Evolutionary conservation across 2,888 invertebrate genomes (phyloP).

Genomic region (Beris morrisii): DNA sequence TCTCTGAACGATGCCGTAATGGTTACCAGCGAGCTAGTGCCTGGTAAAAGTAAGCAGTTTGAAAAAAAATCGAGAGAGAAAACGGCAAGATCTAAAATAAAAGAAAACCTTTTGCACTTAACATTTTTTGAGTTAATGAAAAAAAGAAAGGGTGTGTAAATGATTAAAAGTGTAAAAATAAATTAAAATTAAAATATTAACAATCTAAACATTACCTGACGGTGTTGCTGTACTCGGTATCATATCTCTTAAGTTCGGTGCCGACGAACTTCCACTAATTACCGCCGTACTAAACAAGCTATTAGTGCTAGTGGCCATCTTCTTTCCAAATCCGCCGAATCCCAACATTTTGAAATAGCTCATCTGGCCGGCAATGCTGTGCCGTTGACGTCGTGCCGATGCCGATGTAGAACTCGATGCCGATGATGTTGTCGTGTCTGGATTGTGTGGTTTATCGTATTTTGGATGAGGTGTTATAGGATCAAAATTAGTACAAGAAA

Average conservation of each 20-base stretch:
- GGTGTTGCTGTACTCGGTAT: constrained; percentile 73
- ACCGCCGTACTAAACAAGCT: constrained; percentile 95
- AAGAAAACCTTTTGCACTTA: constrained; percentile 8
- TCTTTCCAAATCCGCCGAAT: constrained; percentile 69
- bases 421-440: constrained; percentile 45
- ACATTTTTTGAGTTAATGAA: not conserved
- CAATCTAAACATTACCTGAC: constrained; percentile 65
- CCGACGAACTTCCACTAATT: constrained; percentile 91
- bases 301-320: constrained; percentile 70
- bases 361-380: constrained; percentile 95
- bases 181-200: constrained; percentile 24
- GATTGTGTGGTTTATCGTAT: constrained; percentile 47
- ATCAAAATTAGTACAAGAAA: constrained; percentile 43
- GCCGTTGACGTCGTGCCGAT: constrained; percentile 81
- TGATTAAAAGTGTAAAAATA: not conserved
- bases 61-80: too few relatives aligned
- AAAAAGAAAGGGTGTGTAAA: constrained; percentile 5
- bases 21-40: too few relatives aligned
- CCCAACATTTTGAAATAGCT: constrained; percentile 90
- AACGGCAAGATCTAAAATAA: not conserved
- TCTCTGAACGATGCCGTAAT: too few relatives aligned
- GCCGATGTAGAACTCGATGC: constrained; percentile 52
- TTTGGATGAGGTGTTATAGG: constrained; percentile 45
- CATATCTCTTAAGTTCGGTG: constrained; percentile 87
- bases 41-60: too few relatives aligned